A percentile compares a stretch with the other conserved stretches of the same genome.
These are phyloP conservation scores for Misgurnus anguillicaudatus DNA, from an alignment of 2,113 vertebrate genomes.

Conservation along the genomic window DNA sequence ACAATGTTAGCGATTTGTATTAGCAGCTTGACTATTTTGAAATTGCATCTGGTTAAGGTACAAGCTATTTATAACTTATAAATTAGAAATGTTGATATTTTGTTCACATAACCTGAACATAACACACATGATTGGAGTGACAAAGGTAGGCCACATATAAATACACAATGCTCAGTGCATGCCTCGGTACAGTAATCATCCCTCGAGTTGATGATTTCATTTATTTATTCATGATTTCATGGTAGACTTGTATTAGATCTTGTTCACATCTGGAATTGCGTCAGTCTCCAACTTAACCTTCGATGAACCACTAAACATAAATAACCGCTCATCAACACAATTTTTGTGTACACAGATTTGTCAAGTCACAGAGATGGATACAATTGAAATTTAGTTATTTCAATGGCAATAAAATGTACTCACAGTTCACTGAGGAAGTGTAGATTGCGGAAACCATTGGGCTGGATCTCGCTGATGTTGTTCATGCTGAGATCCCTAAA, in stretches of 20 bases:
- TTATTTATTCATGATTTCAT: conserved; percentile 22
- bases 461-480: conserved; percentile 88
- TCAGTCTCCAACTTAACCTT: conserved; percentile 24
- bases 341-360: conserved; percentile 12
- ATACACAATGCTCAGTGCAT: background rate
- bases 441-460: conserved; percentile 80
- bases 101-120: too few species aligned
- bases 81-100: too few species aligned
- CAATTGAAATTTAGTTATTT: background rate
- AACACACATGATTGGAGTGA: background rate
- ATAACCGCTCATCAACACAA: conserved; percentile 16
- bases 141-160: background rate
- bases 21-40: too few species aligned
- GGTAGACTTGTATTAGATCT: conserved; percentile 2
- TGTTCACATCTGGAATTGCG: conserved; percentile 34
- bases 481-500: conserved; percentile 95
- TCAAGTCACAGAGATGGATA: conserved; percentile 1
- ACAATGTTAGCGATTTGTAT: too few species aligned
- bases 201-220: conserved; percentile 11
- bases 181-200: background rate
- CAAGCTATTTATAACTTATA: too few species aligned
- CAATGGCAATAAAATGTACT: conserved; percentile 68
- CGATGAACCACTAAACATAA: conserved; percentile 29
- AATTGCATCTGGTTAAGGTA: too few species aligned
- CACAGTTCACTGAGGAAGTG: conserved; percentile 93